A percentile compares a stretch with the other conserved stretches of the same genome.
Evolutionary conservation across 1,140 invertebrate genomes (phyloP).

Genomic region (Orchestia grillus): DNA sequence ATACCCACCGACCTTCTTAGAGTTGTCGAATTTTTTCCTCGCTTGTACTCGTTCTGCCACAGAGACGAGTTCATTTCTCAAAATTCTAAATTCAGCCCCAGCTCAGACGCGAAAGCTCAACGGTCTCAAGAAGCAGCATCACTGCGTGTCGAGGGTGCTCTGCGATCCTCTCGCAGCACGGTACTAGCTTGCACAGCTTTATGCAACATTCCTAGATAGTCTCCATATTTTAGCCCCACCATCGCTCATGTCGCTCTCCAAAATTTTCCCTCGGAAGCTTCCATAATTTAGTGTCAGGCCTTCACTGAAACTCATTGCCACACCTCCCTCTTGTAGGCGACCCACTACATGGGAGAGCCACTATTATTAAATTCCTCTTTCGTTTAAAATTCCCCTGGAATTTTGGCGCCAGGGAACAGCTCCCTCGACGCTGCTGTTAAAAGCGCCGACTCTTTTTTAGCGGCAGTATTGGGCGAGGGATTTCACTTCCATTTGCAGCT

Average conservation of each 20-base stretch:
- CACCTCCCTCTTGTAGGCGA: conserved; percentile 16
- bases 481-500: background rate
- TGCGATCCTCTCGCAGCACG: background rate
- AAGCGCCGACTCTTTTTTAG: background rate
- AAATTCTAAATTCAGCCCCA: background rate
- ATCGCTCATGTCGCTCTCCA: conserved; percentile 15
- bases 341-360: background rate
- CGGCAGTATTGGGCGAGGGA: background rate
- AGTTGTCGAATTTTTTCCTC: background rate
- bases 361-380: conserved; percentile 43
- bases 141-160: background rate
- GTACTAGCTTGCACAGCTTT: background rate
- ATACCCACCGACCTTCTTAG: background rate
- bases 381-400: conserved; percentile 13
- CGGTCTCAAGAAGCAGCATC: background rate
- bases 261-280: conserved; percentile 19
- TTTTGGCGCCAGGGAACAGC: conserved; percentile 6
- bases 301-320: conserved; percentile 14
- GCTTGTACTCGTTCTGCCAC: background rate
- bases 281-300: conserved; percentile 23
- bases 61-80: background rate
- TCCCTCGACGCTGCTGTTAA: background rate
- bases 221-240: background rate
- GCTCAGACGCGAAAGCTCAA: too few species aligned
- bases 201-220: background rate